Evolutionary conservation across 2,888 invertebrate species (phyloP).

Genomic region (Drosophila nr. perissopoda): DNA sequence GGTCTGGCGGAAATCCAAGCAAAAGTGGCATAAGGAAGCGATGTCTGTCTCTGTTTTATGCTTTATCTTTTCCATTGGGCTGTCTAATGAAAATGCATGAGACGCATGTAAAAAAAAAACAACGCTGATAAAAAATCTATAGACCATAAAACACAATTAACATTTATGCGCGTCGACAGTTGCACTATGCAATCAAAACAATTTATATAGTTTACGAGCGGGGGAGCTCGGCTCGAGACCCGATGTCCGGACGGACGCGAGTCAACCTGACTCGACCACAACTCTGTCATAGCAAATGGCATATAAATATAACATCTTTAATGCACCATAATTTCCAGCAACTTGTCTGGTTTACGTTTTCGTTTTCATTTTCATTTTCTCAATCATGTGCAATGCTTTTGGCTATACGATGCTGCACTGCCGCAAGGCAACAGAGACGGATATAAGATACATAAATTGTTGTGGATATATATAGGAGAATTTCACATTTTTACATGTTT

Average conservation of each 20-base stretch:
- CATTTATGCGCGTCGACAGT: constrained; percentile 46
- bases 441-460: neutral
- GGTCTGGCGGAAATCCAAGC: constrained; percentile 55
- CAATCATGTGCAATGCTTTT: constrained; percentile 1
- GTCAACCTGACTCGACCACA: neutral
- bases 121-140: constrained; percentile 55
- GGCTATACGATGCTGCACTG: neutral
- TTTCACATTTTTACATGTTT: neutral
- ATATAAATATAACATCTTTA: constrained; percentile 62
- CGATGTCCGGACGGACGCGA: neutral
- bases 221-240: neutral
- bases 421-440: too few species aligned
- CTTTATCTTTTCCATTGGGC: constrained; percentile 26
- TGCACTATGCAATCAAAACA: constrained; percentile 39
- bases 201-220: constrained; percentile 45
- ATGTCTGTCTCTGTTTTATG: constrained; percentile 32
- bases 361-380: constrained; percentile 22
- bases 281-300: constrained; percentile 23
- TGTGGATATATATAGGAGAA: neutral
- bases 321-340: constrained; percentile 36
- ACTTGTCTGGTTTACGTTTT: constrained; percentile 28
- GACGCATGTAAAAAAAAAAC: constrained; percentile 23
- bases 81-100: constrained; percentile 58
- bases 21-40: constrained; percentile 61
- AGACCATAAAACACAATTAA: constrained; percentile 72